Evolutionary conservation across 1,140 invertebrate species (phyloP).

Genomic region (Drosophila yakuba): DNA sequence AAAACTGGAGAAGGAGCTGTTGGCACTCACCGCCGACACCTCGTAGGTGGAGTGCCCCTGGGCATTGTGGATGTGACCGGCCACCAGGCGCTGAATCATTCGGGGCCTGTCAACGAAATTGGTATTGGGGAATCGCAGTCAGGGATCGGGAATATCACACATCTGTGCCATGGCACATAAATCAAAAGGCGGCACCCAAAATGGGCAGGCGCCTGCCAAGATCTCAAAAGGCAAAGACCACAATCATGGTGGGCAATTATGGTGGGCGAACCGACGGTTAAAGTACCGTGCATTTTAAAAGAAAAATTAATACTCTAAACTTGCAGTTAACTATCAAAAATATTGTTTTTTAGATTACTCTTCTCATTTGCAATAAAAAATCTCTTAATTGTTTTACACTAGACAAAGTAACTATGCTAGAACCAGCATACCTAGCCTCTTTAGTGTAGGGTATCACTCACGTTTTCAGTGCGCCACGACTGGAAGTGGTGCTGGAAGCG

Average conservation of each 20-base stretch:
- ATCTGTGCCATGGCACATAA: constrained; percentile 1
- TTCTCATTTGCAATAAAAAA: no score
- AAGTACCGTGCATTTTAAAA: neutral
- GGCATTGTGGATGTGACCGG: constrained; percentile 86
- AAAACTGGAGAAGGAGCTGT: constrained; percentile 51
- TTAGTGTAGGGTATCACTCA: constrained; percentile 49
- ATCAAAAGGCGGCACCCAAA: constrained; percentile 11
- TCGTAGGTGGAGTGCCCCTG: constrained; percentile 74
- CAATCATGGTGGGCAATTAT: neutral
- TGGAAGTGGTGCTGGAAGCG: constrained; percentile 5
- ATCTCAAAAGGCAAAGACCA: neutral
- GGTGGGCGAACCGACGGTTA: neutral
- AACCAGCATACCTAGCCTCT: neutral
- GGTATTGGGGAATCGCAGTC: neutral
- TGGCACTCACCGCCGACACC: constrained; percentile 69
- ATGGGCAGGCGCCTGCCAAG: neutral
- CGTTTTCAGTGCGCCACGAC: constrained; percentile 63
- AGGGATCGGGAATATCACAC: neutral
- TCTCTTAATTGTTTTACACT: no score
- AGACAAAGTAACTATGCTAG: no score
- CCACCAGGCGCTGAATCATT: constrained; percentile 87
- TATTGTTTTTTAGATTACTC: neutral
- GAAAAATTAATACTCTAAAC: no score
- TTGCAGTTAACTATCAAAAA: no score
- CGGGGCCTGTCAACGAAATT: constrained; percentile 83